These are phyloP conservation scores for Mystacides longicornis DNA, from an alignment of 2,888 invertebrate species.

Conservation along the genomic window DNA sequence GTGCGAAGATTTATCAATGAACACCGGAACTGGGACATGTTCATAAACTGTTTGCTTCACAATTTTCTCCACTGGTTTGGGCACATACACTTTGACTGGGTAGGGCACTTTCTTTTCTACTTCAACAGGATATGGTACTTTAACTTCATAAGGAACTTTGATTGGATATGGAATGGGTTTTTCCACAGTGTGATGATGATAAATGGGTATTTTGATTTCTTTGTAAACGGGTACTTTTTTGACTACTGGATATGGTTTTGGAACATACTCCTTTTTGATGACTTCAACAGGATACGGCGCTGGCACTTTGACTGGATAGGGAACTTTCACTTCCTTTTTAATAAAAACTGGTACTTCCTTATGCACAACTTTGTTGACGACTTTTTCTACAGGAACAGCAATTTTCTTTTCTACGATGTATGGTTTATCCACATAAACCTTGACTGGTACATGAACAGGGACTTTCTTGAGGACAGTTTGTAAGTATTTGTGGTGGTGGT, in stretches of 20 bases:
- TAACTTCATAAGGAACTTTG: constrained; percentile 27
- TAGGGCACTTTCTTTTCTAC: constrained; percentile 34
- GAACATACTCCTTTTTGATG: constrained; percentile 40
- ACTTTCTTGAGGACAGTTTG: constrained; percentile 53
- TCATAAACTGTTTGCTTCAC: constrained; percentile 31
- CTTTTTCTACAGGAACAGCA: constrained; percentile 43
- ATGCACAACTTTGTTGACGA: constrained; percentile 40
- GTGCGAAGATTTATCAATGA: constrained; percentile 31
- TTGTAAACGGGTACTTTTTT: constrained; percentile 42
- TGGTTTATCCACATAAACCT: constrained; percentile 52
- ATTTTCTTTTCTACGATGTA: constrained; percentile 34
- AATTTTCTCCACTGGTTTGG: constrained; percentile 28
- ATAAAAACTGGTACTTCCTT: constrained; percentile 36
- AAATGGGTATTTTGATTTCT: constrained; percentile 41
- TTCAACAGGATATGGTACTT: constrained; percentile 12
- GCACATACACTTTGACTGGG: constrained; percentile 27
- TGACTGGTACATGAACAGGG: constrained; percentile 40
- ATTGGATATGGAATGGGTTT: constrained; percentile 40
- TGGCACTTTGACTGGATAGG: constrained; percentile 41
- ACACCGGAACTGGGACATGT: constrained; percentile 28
- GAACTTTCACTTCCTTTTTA: constrained; percentile 42
- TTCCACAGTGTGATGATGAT: constrained; percentile 46
- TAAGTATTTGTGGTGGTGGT: constrained; percentile 57
- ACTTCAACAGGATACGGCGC: constrained; percentile 41
- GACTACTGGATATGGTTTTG: constrained; percentile 38